Base-by-base conservation (phyloP, 2,888 invertebrate genomes). In the Ypsolopha sequella region DNA sequence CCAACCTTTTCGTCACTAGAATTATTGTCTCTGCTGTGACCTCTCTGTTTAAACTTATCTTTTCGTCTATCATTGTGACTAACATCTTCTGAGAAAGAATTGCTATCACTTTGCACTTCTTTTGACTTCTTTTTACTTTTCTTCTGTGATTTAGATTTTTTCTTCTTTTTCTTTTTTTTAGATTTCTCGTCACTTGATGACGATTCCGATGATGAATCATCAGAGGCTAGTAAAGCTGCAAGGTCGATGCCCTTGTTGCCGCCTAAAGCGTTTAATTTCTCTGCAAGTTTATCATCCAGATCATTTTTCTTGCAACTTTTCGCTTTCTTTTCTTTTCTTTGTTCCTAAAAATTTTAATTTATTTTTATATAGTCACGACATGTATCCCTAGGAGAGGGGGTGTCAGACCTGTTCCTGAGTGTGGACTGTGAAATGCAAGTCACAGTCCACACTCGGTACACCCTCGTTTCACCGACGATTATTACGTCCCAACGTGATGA, bases 251-350 rank as follows among this genome's bases (percentile, higher is more conserved):
- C 64, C 54, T 78, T 78, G 34, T 75, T 67, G 43, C 75, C 88
- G 55, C 87, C 87, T 66, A 94, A 74, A 56, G 91, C 90, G 66
- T 89, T 92, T 54, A 92, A 90, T 67, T 92, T 93, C 56, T 89
- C 90, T 59, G 92, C 91, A 51, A 95, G 78, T 60, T 92, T 87
- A 56, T 89, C 87, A 70, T 94, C 93, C 13, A 95, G 76, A 62
- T 90, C 88, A 52, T 76, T 77, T 57, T 81, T 85, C 55, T 78
- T 79, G 58, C 75, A 74, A 41, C 85, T 89, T 60, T 76, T 88
- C 59, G 70, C 80, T 62, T 89, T 89, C 44, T 63, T 66, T 56
- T 84, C 74, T 65, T 88, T 88, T 55, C 68, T 75, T 59, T 70
- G 64, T 58, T 74, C 75, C 80, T 82, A 54, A 59, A 54, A 36